Evolutionary conservation across 2,113 vertebrate genomes (phyloP).

Genomic region (Lophochroa leadbeateri): DNA sequence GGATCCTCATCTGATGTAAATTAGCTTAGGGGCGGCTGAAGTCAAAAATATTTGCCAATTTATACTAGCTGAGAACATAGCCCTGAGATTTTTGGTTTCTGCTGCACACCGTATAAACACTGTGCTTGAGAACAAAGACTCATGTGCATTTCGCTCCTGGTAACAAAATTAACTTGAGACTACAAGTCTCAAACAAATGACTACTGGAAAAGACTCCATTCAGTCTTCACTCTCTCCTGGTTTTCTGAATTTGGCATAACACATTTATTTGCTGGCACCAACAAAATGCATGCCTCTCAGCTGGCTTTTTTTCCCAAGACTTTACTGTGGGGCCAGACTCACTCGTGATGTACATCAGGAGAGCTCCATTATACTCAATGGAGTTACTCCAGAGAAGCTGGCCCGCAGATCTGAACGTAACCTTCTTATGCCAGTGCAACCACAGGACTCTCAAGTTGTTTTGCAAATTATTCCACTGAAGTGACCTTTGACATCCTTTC

Average conservation of each 20-base stretch:
- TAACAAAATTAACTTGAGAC: constrained; percentile 30
- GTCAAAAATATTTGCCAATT: constrained; percentile 45
- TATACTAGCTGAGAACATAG: constrained; percentile 42
- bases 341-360: neutral
- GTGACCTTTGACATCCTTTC: constrained; percentile 20
- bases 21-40: constrained; percentile 17
- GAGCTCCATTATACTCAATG: neutral
- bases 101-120: neutral
- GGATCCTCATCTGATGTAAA: constrained; percentile 61
- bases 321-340: neutral
- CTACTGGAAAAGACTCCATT: constrained; percentile 14
- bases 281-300: neutral
- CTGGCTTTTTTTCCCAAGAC: neutral
- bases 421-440: neutral
- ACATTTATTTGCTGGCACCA: constrained; percentile 30
- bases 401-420: neutral
- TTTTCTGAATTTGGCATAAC: constrained; percentile 43
- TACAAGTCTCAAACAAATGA: neutral
- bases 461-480: constrained; percentile 46
- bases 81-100: constrained; percentile 58
- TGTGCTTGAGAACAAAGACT: constrained; percentile 28
- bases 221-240: constrained; percentile 36
- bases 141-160: neutral
- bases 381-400: neutral
- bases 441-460: neutral